Percentiles rank a stretch among this genome's conserved stretches.
Conservation (phyloP, 2,797 vertebrate species). For the Mormyrops attenuatus region DNA sequence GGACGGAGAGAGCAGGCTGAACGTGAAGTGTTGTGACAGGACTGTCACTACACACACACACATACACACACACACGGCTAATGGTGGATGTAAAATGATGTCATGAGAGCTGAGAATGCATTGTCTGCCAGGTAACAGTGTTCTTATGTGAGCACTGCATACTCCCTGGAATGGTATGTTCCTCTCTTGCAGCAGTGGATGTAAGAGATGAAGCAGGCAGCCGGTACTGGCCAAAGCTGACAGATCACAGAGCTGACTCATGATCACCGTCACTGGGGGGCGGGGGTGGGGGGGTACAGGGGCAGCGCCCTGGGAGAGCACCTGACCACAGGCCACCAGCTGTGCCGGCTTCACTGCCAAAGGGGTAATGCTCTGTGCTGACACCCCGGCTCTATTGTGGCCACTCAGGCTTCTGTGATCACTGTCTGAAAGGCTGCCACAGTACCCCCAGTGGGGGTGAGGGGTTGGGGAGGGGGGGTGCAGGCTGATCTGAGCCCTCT, state of each 20-base stretch:
- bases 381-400: conserved; percentile 2
- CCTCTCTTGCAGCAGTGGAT: not conserved
- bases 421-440: conserved; percentile 8
- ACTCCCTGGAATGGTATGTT: not conserved
- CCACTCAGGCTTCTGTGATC: conserved; percentile 12
- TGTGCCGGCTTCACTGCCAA: conserved; percentile 13
- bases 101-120: not conserved
- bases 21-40: not conserved
- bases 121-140: conserved; percentile 13
- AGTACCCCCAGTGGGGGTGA: not conserved
- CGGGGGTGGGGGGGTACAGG: not conserved
- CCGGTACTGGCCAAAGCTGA: not conserved
- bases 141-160: not conserved
- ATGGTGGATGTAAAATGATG: not conserved
- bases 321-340: conserved; percentile 8
- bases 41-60: not conserved
- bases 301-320: not conserved
- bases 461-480: not conserved
- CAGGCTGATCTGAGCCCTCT: conserved; percentile 10
- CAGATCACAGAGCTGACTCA: conserved; percentile 19
- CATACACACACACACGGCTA: not conserved
- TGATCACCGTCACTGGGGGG: not conserved
- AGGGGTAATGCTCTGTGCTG: conserved; percentile 7
- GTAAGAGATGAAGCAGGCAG: not conserved
- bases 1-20: not conserved